Conservation (phyloP, 1,140 invertebrate species). For the Halictus rubicundus region DNA sequence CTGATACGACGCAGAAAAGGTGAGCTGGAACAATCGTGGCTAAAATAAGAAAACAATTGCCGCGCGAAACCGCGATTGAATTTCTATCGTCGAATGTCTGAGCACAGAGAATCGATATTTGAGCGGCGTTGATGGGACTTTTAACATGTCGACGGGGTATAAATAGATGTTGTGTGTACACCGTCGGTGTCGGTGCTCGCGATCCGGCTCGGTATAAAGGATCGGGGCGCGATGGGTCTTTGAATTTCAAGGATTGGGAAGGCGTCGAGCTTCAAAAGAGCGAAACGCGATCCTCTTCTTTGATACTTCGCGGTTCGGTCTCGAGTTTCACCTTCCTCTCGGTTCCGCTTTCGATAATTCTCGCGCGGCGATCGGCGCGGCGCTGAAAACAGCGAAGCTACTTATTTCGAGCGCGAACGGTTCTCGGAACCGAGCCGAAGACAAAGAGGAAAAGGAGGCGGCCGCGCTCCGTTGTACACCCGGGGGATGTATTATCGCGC, state of each 20-base stretch:
- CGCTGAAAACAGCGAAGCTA: not conserved
- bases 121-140: no score
- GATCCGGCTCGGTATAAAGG: not conserved
- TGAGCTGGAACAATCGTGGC: no score
- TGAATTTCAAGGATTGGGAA: slow-evolving; percentile 4
- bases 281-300: not conserved
- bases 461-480: not conserved
- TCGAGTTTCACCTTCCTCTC: not conserved
- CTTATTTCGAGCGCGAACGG: not conserved
- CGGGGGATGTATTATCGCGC: not conserved
- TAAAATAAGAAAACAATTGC: no score
- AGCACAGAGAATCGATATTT: no score
- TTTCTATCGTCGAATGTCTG: no score
- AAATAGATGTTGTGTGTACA: no score
- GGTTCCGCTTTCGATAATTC: not conserved
- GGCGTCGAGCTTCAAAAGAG: not conserved
- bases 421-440: not conserved
- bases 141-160: no score
- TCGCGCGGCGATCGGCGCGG: not conserved
- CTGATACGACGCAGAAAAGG: no score
- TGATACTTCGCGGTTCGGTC: not conserved
- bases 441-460: not conserved
- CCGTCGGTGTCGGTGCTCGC: no score
- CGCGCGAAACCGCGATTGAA: no score
- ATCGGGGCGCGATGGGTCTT: not conserved